Percentiles rank a stretch among this genome's conserved stretches.
Conservation (phyloP, 2,888 invertebrate genomes). For the Cerceris rybyensis region DNA sequence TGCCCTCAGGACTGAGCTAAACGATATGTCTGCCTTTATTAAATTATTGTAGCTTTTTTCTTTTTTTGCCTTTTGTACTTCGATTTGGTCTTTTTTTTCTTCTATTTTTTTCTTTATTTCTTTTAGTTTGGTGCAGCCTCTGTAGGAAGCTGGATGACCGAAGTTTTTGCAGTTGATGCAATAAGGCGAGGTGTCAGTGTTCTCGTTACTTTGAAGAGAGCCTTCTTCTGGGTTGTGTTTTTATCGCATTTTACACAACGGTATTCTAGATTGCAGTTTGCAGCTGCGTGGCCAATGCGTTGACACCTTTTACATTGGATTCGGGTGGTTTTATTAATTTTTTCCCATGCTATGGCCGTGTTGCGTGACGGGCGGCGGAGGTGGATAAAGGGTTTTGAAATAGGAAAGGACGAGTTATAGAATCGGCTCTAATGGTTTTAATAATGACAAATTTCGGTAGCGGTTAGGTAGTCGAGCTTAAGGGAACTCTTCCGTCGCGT, state of each 20-base stretch:
- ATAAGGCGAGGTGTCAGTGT: background rate
- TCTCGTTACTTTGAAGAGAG: background rate
- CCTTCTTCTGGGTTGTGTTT: constrained; percentile 2
- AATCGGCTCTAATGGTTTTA: no score
- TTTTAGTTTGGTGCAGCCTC: constrained; percentile 1
- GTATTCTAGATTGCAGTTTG: constrained; percentile 46
- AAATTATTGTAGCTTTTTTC: background rate
- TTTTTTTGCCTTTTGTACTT: background rate
- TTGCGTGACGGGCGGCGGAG: no score
- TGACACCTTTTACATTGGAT: constrained; percentile 59
- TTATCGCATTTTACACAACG: constrained; percentile 48
- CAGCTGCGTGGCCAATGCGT: constrained; percentile 42
- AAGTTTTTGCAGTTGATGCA: constrained; percentile 5
- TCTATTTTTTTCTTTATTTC: background rate
- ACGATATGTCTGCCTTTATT: background rate
- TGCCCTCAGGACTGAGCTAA: background rate
- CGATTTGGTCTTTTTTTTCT: background rate
- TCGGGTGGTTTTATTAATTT: constrained; percentile 25
- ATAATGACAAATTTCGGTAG: no score
- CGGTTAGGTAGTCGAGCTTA: no score
- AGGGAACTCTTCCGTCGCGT: no score
- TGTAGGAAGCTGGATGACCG: constrained; percentile 15
- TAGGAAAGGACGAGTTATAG: no score
- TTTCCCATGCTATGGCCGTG: constrained; percentile 45
- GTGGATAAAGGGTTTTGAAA: no score